Evolutionary conservation across 2,888 invertebrate species (phyloP), one percentile per base, ranked within the genome.

Genomic region (Pristionchus arcanus): DNA sequence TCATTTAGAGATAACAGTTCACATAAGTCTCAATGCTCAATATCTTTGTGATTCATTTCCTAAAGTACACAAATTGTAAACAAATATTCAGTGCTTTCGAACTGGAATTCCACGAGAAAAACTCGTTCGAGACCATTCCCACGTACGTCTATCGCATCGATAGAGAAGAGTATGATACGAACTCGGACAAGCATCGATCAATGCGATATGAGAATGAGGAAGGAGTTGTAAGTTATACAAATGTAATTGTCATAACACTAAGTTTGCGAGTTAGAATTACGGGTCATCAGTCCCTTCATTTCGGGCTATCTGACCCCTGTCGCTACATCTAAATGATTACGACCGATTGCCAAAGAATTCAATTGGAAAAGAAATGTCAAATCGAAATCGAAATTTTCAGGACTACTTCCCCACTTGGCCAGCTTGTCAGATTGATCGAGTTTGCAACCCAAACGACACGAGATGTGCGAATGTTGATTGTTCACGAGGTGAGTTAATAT

Each of bases 381-480:
- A 5, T 42, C 42, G 42, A 42, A 42, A 42, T 5, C 3, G 9
- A 42, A 42, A 42, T 25, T 68, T 68, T 2, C 1, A 85, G 84
- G 84, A 85, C 37, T 85, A 85, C 59, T 42, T 49, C 25, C 84
- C 84, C 4, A 59, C 34, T 5, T 85, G 84, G 84, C 84, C 55
- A 1, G 19, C 16, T 34, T 34, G 71, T 9, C 31, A 1, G 63
- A n/a, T 3, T 0, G 63, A 63, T 63, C 63, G n/a, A 7, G 25
- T n/a, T 63, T 63, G 3, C 7, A n/a, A 63, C 25, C 34, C 59
- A 21, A 59, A 59, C 25, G 15, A 59, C 0, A 25, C 59, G 1
- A 4, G 15, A 59, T 85, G 84, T 15, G 59, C 25, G 0, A 5
- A 59, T 21, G 13, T 85, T 1, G 84, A 85, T 55, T 85, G 84